Percentiles rank a stretch among this genome's conserved stretches.
phyloP scores from a whole-genome alignment of 1,140 invertebrate genomes.

The Calephelis nemesis region DNA sequence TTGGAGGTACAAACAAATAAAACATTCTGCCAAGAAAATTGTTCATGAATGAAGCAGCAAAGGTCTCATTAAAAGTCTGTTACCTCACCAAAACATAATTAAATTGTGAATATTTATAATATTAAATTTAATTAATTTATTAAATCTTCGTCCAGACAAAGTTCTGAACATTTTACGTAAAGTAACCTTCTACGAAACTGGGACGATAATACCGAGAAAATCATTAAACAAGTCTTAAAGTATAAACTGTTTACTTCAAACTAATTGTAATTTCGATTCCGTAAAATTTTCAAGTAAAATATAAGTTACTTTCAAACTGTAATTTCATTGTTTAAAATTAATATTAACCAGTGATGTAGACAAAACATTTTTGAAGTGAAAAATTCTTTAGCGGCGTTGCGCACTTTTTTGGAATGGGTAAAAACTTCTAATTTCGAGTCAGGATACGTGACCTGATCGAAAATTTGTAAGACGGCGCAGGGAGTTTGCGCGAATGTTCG shows the following conservation, averaged over 20 bases:
- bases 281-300: slow-evolving; percentile 22
- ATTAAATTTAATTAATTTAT: slow-evolving; percentile 3
- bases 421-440: no score
- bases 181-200: not conserved
- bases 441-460: no score
- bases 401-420: no score
- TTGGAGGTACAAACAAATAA: not conserved
- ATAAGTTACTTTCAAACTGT: not conserved
- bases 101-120: not conserved
- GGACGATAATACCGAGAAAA: slow-evolving; percentile 19
- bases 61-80: no score
- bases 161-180: slow-evolving; percentile 8
- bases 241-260: slow-evolving; percentile 27
- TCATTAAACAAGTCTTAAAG: slow-evolving; percentile 29
- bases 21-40: not conserved
- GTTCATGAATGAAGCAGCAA: not conserved
- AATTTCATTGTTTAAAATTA: no score
- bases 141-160: not conserved
- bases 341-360: no score
- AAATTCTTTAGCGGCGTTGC: no score
- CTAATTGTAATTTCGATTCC: slow-evolving; percentile 29
- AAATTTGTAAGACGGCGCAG: no score
- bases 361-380: no score
- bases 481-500: no score
- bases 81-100: no score